A percentile compares a stretch with the other conserved stretches of the same genome.
phyloP scores from a whole-genome alignment of 2,888 invertebrate genomes.

The Laspeyria flexula region DNA sequence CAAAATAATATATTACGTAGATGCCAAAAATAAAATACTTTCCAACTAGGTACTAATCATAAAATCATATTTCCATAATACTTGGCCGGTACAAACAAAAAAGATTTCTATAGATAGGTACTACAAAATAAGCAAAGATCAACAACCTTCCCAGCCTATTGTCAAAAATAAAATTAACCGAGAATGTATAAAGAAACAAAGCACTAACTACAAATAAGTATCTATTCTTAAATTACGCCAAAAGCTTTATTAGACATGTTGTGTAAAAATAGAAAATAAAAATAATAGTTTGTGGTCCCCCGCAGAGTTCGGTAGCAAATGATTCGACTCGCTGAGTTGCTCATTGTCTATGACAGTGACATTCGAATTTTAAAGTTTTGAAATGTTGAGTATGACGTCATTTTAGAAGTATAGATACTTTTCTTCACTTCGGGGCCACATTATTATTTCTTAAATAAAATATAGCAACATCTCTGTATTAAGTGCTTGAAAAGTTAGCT shows the following conservation, averaged over 20 bases:
- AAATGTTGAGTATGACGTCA: background rate
- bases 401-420: background rate
- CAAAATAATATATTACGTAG: too few species aligned
- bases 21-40: too few species aligned
- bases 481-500: too few species aligned
- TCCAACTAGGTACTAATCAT: too few species aligned
- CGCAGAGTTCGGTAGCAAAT: constrained; percentile 28
- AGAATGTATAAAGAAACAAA: constrained; percentile 1
- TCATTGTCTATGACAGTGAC: background rate
- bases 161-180: background rate
- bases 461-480: too few species aligned
- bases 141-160: background rate
- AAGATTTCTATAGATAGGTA: too few species aligned
- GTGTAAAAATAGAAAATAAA: background rate
- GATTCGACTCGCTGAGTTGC: constrained; percentile 22
- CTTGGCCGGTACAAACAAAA: too few species aligned
- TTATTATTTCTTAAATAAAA: too few species aligned
- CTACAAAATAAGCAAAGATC: background rate
- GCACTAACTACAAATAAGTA: constrained; percentile 4
- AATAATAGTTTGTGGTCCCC: constrained; percentile 12
- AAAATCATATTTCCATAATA: too few species aligned
- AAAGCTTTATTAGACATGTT: background rate
- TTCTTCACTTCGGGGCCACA: too few species aligned
- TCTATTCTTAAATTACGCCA: constrained; percentile 10
- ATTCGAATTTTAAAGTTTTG: constrained; percentile 4